Base-by-base conservation (phyloP, 2,888 invertebrate genomes). In the Alviniconcha strummeri region DNA sequence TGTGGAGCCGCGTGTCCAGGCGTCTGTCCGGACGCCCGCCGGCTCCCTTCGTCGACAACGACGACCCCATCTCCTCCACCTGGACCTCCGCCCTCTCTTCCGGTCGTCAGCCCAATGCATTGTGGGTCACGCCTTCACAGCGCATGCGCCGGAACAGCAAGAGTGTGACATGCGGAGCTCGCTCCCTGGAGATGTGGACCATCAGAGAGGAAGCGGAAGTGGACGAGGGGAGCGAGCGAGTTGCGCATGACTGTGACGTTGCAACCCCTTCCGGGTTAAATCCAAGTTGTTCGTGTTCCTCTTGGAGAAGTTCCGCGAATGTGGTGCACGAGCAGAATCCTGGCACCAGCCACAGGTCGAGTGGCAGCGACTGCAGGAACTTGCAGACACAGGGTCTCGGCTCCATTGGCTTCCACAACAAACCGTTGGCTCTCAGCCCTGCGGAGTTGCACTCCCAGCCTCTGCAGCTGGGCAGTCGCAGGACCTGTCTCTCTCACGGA, bases 31-130 rank as follows among this genome's bases (percentile, higher is more conserved):
- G 83, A 8, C 83, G 77, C 5, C 85, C 85, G 9, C 80, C 83
- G 7, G 64, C 67, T 55, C 67, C 60, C 55, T 17, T 83, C 11
- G 83, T 80, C 5, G 89, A 89, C 19, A 84, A 86, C 17, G 90
- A 89, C 15, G 90, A 89, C 11, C 86, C 82, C 82, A 83, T 84
- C 17, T 89, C 89, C 36, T 88, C 88, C 7, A 89, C 89, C 54
- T 84, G 87, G 82, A 87, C 86, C 11, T 87, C 88, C 1, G 85
- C 85, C 52, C 57, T 76, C 5, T 76, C 85, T 2, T 85, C 85
- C 17, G 36, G 72, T 83, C 86, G 72, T 67, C 88, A 54, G 78
- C 84, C 17, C 83, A 82, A 36, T n/a, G 84, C 72, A 75, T 8
- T 78, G 54, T 82, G 83, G 83, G 79, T 55, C 56, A 79, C 74